These are phyloP conservation scores for Litoditis marina DNA, from an alignment of 2,888 invertebrate species.

Conservation along the genomic window DNA sequence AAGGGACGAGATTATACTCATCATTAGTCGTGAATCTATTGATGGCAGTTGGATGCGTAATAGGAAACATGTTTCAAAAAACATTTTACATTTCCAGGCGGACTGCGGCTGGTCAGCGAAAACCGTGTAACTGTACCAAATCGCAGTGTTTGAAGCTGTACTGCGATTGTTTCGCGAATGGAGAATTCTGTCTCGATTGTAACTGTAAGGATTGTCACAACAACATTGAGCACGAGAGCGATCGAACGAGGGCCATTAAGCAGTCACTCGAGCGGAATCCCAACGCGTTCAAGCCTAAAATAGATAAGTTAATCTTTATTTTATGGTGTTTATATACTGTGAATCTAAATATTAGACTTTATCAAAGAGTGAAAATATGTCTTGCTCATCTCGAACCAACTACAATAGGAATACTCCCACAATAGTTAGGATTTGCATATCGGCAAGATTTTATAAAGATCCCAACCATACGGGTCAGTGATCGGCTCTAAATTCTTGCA, in stretches of 20 bases:
- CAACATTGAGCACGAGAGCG: constrained; percentile 89
- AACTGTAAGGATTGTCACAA: constrained; percentile 93
- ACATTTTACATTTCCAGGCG: too few relatives aligned
- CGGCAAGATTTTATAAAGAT: too few relatives aligned
- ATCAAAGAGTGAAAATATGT: background rate
- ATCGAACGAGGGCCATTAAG: constrained; percentile 82
- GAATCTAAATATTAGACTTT: constrained; percentile 6
- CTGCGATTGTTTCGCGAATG: constrained; percentile 99
- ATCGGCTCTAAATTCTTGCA: too few relatives aligned
- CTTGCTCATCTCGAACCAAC: too few relatives aligned
- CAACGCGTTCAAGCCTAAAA: constrained; percentile 95
- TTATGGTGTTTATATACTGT: constrained; percentile 7
- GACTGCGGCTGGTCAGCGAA: constrained; percentile 63
- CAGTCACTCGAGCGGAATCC: constrained; percentile 94
- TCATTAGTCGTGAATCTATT: too few relatives aligned
- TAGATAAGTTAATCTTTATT: constrained; percentile 68
- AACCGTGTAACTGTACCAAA: constrained; percentile 98
- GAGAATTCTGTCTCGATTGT: constrained; percentile 91
- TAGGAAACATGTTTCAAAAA: too few relatives aligned
- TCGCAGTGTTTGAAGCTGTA: constrained; percentile 95
- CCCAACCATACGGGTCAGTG: too few relatives aligned
- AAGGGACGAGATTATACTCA: too few relatives aligned
- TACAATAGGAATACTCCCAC: too few relatives aligned
- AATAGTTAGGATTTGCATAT: too few relatives aligned
- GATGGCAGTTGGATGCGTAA: too few relatives aligned